Percentiles rank a stretch among this genome's conserved stretches.
Conservation (phyloP, 2,797 vertebrate species). For the Neostethus bicornis region DNA sequence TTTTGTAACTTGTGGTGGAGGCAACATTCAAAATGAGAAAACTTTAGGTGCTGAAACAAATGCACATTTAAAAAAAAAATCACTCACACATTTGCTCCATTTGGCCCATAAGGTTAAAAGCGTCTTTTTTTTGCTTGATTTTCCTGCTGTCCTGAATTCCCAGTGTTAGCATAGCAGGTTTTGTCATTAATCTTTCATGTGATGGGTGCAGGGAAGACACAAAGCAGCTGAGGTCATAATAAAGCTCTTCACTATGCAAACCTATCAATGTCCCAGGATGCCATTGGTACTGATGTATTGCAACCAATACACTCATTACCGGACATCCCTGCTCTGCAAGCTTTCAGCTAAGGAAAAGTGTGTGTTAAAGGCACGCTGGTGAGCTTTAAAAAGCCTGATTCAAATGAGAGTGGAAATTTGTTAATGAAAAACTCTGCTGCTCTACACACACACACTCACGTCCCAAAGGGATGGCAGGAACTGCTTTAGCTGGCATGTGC, state of each 20-base stretch:
- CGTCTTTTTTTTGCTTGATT: slow-evolving; percentile 6
- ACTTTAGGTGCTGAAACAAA: slow-evolving; percentile 32
- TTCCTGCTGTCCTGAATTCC: slow-evolving; percentile 41
- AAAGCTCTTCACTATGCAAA: slow-evolving; percentile 74
- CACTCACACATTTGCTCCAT: slow-evolving; percentile 29
- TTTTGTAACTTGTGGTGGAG: slow-evolving; percentile 11
- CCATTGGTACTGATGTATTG: slow-evolving; percentile 66
- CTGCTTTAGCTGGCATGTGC: slow-evolving; percentile 68
- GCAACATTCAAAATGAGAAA: slow-evolving; percentile 10
- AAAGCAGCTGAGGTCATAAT: slow-evolving; percentile 76
- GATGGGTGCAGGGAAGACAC: slow-evolving; percentile 68
- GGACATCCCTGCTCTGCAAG: slow-evolving; percentile 59
- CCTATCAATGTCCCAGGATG: slow-evolving; percentile 65
- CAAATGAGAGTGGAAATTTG: slow-evolving; percentile 50
- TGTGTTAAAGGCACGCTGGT: slow-evolving; percentile 68
- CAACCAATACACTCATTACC: slow-evolving; percentile 67
- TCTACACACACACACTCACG: slow-evolving; percentile 64
- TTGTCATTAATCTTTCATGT: slow-evolving; percentile 77
- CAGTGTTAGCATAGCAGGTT: slow-evolving; percentile 72
- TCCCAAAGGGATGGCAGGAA: slow-evolving; percentile 67
- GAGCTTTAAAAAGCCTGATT: slow-evolving; percentile 51
- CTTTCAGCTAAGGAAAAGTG: slow-evolving; percentile 59
- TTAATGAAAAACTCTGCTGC: slow-evolving; percentile 57
- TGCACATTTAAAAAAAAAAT: slow-evolving; percentile 44
- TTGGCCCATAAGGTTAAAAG: slow-evolving; percentile 34